Conservation (phyloP, 2,888 invertebrate genomes). For the Aelia acuminata region DNA sequence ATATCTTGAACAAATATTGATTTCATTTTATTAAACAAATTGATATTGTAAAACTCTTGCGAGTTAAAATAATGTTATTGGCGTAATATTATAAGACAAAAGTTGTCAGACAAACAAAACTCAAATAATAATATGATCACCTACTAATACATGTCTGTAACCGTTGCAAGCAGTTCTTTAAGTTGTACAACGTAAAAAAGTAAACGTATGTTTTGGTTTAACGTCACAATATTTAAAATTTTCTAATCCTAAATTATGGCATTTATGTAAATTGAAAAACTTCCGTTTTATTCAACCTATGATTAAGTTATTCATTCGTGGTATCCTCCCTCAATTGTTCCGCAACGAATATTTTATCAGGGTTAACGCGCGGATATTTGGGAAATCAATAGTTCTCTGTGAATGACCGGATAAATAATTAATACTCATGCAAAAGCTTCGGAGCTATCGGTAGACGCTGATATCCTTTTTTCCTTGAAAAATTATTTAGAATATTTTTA, state of each 20-base stretch:
- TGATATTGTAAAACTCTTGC: no score
- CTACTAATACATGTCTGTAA: no score
- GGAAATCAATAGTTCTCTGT: background rate
- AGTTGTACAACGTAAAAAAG: no score
- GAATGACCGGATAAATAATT: conserved; percentile 1
- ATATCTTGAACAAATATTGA: no score
- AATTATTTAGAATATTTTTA: no score
- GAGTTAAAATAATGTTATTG: no score
- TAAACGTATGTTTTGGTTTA: no score
- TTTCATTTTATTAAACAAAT: no score
- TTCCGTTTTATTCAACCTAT: background rate
- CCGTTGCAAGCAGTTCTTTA: no score
- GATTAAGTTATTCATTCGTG: background rate
- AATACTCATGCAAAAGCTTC: background rate
- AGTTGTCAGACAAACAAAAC: no score
- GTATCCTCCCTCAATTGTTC: background rate
- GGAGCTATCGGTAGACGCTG: background rate
- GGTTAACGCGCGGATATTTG: background rate
- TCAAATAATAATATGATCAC: no score
- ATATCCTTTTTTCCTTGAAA: background rate
- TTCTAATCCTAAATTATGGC: background rate
- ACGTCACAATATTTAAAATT: background rate
- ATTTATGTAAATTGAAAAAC: background rate
- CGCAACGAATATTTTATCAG: background rate
- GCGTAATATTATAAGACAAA: no score